Evolutionary conservation across 2,888 invertebrate genomes (phyloP), one percentile per base, ranked within the genome.

Genomic region (Pandemis cinnamomeana): DNA sequence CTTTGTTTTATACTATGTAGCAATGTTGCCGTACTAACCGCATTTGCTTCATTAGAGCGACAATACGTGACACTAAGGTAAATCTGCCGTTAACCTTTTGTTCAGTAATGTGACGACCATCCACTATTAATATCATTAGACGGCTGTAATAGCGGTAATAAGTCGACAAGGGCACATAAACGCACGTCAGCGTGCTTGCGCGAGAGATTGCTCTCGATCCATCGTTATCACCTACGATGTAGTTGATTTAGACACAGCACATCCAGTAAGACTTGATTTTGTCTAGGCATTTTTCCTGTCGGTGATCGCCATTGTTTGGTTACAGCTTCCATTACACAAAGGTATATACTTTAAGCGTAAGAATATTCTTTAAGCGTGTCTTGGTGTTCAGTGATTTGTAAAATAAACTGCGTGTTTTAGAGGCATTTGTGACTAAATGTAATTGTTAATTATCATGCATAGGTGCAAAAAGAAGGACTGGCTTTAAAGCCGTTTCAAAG

Each of bases 201-300:
- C 36, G 66, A 51, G 66, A 51, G 51, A 66, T 51, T 66, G 51
- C 66, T 51, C 66, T 48, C 66, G 51, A 66, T 66, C 66, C 66
- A 51, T 51, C 51, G 66, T 66, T 51, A 66, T 66, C 66, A 51
- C 66, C 66, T 36, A 36, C 36, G 27, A 13, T n/a, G 36, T 48
- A 66, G n/a, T 36, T 8, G 20, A 51, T 36, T 8, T 13, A n/a
- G 27, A 48, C 10, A 36, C 66, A 66, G 66, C 3, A 36, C 20
- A 63, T 6, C 20, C 8, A 53, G 6, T 15, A 6, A 20, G 27
- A 36, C 27, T 36, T 4, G 5, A 48, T 10, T 2, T 44, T 44
- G 5, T 8, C 7, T 44, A 8, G 44, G 44, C 44, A 44, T 44
- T 7, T 6, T 44, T 44, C 27, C 27, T 36, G 4, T 36, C 2